Conservation (phyloP, 2,797 vertebrate genomes). For the Chrosomus eos region DNA sequence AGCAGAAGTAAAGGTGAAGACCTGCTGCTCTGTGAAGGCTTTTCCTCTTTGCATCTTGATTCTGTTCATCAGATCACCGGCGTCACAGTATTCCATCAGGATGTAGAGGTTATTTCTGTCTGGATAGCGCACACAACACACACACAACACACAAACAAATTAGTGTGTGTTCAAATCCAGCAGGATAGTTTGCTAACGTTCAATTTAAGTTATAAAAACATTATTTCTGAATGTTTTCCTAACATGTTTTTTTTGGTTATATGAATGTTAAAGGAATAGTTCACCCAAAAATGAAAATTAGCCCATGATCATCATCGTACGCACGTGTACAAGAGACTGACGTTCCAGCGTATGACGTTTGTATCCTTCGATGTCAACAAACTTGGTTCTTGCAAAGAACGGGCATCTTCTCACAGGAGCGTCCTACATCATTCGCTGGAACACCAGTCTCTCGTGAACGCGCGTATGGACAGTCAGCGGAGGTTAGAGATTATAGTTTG, state of each 20-base stretch:
- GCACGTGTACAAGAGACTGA: too few relatives aligned
- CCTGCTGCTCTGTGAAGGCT: conserved; percentile 87
- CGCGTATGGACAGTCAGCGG: too few relatives aligned
- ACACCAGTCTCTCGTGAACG: too few relatives aligned
- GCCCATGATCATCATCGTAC: too few relatives aligned
- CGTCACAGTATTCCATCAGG: conserved; percentile 93
- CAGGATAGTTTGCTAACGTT: background rate
- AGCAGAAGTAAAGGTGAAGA: too few relatives aligned
- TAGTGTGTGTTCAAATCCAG: background rate
- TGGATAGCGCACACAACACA: conserved; percentile 66
- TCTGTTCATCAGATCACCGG: conserved; percentile 90
- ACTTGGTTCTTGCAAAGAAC: too few relatives aligned
- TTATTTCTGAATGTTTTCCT: background rate
- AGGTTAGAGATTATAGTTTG: too few relatives aligned
- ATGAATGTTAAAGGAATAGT: background rate
- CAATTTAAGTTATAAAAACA: background rate
- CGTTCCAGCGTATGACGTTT: too few relatives aligned
- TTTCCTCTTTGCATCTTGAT: conserved; percentile 85
- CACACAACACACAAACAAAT: conserved; percentile 12
- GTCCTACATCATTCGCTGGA: too few relatives aligned
- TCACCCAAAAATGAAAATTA: too few relatives aligned
- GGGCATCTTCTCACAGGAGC: too few relatives aligned
- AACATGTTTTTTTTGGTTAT: background rate
- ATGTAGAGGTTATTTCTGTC: conserved; percentile 85
- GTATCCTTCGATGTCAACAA: too few relatives aligned